Evolutionary conservation across 2,113 vertebrate species (phyloP), one percentile per base, ranked within the genome.

Genomic region (Cyprinodon tularosa): DNA sequence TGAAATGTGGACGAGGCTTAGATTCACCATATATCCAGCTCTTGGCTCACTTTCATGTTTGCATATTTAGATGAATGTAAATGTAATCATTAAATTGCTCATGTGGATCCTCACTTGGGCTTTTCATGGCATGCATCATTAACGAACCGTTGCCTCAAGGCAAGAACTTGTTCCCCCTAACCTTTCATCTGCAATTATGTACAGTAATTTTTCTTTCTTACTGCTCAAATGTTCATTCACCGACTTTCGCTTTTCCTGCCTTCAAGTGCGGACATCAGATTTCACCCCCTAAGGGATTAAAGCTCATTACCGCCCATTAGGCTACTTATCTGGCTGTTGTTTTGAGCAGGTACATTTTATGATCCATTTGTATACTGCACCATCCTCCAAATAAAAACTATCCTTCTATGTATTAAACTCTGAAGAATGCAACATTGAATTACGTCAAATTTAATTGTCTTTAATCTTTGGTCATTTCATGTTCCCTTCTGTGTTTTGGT

Each of bases 291-390:
- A 84, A 86, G 89, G 86, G 86, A 81, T 90, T 86, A 29, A 72
- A 74, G n/a, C 74, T 84, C 85, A 89, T 90, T 90, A 89, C 82
- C 85, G 67, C 82, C 88, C 85, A 91, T 91, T 91, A 88, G 84
- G 81, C 81, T 66, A 76, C 82, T 66, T 79, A 71, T 81, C 81
- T 77, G 63, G 70, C 57, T 68, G 83, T 85, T 87, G 76, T 86
- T 90, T 90, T 78, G 68, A 88, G 77, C 68, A 82, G 74, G 85
- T 90, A 84, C 72, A 64, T 76, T 63, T 78, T 71, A 45, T 72
- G 64, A 84, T 84, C 71, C 72, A 86, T 85, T 86, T 76, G 72
- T 59, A 65, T 77, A 74, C 69, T 22, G 78, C 72, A 80, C 81
- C 84, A 83, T 75, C 84, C 71, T 2, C 50, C 38, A 73, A 86